These are phyloP conservation scores for Harpegnathos saltator DNA, from an alignment of 1,140 invertebrate species.

Conservation along the genomic window DNA sequence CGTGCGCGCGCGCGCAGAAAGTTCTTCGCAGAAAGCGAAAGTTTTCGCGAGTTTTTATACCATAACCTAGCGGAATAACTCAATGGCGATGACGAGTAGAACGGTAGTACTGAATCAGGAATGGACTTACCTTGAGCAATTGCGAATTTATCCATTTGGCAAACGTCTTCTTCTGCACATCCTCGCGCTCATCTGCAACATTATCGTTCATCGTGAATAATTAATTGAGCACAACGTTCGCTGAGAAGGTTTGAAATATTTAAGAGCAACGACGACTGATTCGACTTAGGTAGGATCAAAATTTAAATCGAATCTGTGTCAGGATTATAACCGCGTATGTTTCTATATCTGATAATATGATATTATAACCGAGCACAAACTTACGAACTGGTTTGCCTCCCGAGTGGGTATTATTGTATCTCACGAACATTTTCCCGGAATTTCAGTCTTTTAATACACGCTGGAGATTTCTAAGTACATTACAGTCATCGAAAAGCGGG, in stretches of 20 bases:
- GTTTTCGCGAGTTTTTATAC: background rate
- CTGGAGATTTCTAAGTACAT: background rate
- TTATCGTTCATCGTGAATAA: conserved; percentile 19
- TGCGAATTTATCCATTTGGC: conserved; percentile 98
- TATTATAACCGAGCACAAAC: background rate
- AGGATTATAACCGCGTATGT: too few species aligned
- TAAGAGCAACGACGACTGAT: background rate
- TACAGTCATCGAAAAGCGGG: background rate
- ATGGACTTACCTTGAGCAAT: conserved; percentile 90
- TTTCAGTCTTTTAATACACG: conserved; percentile 3
- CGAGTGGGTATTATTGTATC: background rate
- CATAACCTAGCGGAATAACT: conserved; percentile 11
- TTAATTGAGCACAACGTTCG: conserved; percentile 8
- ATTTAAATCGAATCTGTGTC: too few species aligned
- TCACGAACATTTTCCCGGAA: background rate
- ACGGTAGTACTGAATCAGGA: background rate
- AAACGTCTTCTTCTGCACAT: conserved; percentile 98
- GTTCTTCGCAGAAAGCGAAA: conserved; percentile 33
- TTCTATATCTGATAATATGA: background rate
- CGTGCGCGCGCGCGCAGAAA: too few species aligned
- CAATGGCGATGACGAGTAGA: conserved; percentile 10
- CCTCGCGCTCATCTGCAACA: conserved; percentile 93
- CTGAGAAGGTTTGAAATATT: background rate
- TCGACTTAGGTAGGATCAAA: too few species aligned
- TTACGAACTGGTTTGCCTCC: background rate